Evolutionary conservation across 2,113 vertebrate genomes (phyloP).

Genomic region (Chionomys nivalis): DNA sequence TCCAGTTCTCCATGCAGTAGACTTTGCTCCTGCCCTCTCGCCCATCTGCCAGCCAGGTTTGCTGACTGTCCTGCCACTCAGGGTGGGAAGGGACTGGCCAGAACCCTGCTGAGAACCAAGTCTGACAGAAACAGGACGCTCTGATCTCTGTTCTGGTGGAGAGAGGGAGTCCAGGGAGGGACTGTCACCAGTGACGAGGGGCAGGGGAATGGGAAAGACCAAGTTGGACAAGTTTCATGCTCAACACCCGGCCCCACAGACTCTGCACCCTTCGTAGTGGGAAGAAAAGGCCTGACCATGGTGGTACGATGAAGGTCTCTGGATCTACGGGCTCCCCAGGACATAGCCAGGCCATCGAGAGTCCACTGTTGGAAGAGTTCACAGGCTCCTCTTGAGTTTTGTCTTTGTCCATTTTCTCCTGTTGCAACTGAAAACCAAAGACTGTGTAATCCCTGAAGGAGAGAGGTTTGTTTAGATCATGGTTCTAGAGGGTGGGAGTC

Average conservation of each 20-base stretch:
- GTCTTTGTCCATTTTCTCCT: no score
- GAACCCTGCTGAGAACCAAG: background rate
- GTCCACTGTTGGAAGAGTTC: rapidly evolving
- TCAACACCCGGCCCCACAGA: background rate
- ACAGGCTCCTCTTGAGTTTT: background rate
- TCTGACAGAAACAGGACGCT: no score
- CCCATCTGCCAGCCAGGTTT: background rate
- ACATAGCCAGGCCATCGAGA: background rate
- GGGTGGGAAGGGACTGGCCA: no score
- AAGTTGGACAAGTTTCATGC: rapidly evolving
- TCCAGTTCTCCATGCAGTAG: rapidly evolving
- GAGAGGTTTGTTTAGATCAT: background rate
- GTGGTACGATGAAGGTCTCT: no score
- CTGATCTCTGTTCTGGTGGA: background rate
- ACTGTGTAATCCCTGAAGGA: background rate
- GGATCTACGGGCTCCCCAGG: background rate
- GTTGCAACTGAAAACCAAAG: background rate
- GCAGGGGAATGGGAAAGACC: background rate
- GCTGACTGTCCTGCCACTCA: rapidly evolving
- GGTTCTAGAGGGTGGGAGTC: background rate
- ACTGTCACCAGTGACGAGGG: rapidly evolving
- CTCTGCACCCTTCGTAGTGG: rapidly evolving
- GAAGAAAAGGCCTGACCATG: background rate
- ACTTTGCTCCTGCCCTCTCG: rapidly evolving
- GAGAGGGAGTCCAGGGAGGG: rapidly evolving